Base-by-base conservation (phyloP, 1,140 invertebrate species). In the Neuroterus valhalla region DNA sequence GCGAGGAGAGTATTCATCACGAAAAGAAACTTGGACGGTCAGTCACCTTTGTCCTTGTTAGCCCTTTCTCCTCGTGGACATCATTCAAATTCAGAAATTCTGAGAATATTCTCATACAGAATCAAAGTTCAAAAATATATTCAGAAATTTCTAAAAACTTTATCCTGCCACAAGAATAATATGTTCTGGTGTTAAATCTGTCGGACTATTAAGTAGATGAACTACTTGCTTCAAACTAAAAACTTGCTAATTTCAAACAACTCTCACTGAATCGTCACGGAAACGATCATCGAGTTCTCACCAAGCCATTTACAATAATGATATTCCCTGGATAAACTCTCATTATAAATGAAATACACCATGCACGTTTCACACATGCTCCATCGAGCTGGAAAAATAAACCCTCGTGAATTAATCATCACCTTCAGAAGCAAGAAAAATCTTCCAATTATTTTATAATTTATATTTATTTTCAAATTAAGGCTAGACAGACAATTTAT, bases 11-110 rank as follows among this genome's bases (percentile, higher is more conserved):
- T 74, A 72, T 68, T 38, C 31, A 26, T 11, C 19, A 23, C 10
- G 23, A 55, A 55, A 62, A 76, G 75, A 71, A 80, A 77, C 46
- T 75, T 74, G 31, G 6, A 38, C 76, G 78, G 74, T 77, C 78
- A 77, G 21, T 74, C 73, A 80, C 78, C 78, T 72, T 75, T 80
- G 76, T 75, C 76, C 75, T 80, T 80, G 71, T 77, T 80, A n/a
- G 23, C 50, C 45, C 43, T 70, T 70, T 50, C 38, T 26, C 55
- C 55, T n/a, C 23, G 14, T n/a, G 23, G 15, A n/a, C 5, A n/a
- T n/a, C 23, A 62, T 62, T 62, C 31, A 15, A 38, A 62, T 55
- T 55, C 52, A 26, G 26, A 23, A 55, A 55, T 55, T 52, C 19
- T 21, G 21, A 21, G 23, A 52, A 21, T 52, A 10, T 21, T 21